phyloP scores from a whole-genome alignment of 64 coral and sea anemone genomes.

The Cladopsammia gracilis region DNA sequence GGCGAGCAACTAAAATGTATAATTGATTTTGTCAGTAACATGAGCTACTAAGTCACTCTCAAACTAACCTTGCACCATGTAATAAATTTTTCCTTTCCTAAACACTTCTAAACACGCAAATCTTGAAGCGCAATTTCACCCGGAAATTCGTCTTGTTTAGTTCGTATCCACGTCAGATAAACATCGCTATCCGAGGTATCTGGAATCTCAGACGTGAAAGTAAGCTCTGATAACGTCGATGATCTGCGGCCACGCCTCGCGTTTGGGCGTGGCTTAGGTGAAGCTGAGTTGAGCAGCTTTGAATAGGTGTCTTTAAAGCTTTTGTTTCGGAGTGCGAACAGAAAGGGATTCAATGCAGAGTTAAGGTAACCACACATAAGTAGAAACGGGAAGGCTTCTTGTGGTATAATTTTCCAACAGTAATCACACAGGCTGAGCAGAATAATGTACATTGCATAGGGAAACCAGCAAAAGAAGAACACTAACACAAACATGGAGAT shows the following conservation, averaged over 20 bases:
- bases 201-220: background rate
- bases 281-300: background rate
- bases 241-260: background rate
- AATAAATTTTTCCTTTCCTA: no score
- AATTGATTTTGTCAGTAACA: no score
- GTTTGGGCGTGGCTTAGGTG: background rate
- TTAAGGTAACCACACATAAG: conserved; percentile 66
- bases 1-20: no score
- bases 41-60: no score
- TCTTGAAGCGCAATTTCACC: background rate
- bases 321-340: conserved; percentile 55
- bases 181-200: background rate
- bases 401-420: background rate
- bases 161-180: background rate
- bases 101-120: background rate
- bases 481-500: conserved; percentile 61
- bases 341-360: conserved; percentile 63
- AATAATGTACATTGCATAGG: conserved; percentile 20
- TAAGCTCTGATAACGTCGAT: background rate
- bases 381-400: conserved; percentile 8
- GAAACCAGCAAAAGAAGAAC: conserved; percentile 69
- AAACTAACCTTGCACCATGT: no score
- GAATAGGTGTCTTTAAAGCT: background rate
- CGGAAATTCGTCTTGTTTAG: background rate
- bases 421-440: background rate